Evolutionary conservation across 2,113 vertebrate genomes (phyloP).

Genomic region (Gracilinanus agilis): DNA sequence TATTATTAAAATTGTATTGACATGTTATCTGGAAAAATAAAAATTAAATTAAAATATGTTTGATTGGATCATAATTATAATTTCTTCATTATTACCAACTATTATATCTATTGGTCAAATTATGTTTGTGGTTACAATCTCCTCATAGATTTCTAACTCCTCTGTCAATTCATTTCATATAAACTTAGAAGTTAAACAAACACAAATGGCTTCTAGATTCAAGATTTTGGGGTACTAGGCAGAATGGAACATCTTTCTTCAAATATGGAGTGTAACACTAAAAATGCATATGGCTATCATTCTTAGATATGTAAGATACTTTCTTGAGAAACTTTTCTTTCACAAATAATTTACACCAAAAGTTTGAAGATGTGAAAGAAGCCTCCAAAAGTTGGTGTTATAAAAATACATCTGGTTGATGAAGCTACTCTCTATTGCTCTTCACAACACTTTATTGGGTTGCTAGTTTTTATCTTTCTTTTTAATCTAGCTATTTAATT

Average conservation of each 20-base stretch:
- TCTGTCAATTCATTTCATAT: not conserved
- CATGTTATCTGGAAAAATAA: too few relatives aligned
- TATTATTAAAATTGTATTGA: too few relatives aligned
- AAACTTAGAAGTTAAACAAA: not conserved
- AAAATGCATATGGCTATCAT: not conserved
- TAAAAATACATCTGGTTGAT: not conserved
- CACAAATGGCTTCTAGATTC: not conserved
- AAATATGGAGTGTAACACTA: not conserved
- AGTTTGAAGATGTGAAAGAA: not conserved
- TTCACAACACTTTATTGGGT: not conserved
- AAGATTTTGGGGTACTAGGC: not conserved
- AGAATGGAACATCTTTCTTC: not conserved
- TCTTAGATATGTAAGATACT: not conserved
- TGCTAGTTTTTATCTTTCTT: not conserved
- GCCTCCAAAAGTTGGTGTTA: not conserved
- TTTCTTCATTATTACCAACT: not conserved
- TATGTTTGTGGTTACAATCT: not conserved
- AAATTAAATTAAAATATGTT: not conserved
- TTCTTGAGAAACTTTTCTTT: slow-evolving; percentile 1
- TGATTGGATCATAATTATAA: not conserved
- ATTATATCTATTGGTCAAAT: not conserved
- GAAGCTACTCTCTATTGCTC: not conserved
- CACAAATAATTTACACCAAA: not conserved
- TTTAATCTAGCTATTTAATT: not conserved
- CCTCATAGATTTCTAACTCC: not conserved